Conservation (phyloP, 1,140 invertebrate genomes). For the Drosophila jambulina region DNA sequence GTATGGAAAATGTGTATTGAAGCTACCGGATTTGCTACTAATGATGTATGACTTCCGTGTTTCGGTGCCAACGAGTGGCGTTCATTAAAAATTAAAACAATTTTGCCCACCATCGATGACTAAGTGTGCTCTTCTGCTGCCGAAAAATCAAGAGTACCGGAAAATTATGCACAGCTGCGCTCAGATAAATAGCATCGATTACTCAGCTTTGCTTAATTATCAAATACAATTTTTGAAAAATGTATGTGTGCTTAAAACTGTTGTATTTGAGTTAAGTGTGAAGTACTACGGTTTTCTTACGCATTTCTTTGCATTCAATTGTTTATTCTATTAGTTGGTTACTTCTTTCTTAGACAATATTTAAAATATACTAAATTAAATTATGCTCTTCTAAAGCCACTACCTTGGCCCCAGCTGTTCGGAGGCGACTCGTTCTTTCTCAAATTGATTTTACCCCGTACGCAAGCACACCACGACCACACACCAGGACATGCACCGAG, state of each 20-base stretch:
- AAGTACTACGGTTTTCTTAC: background rate
- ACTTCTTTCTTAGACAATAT: background rate
- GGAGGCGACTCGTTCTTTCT: background rate
- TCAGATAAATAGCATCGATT: background rate
- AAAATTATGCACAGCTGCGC: slow-evolving; percentile 19
- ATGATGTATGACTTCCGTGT: slow-evolving; percentile 79
- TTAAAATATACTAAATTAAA: background rate
- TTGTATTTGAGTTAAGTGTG: background rate
- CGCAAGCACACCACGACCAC: slow-evolving; percentile 16
- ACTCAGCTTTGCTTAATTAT: too few relatives aligned
- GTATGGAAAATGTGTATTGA: slow-evolving; percentile 62
- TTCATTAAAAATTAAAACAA: slow-evolving; percentile 80
- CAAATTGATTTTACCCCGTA: slow-evolving; percentile 63
- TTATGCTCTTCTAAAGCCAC: background rate
- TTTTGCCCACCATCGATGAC: slow-evolving; percentile 28
- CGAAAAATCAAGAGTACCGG: slow-evolving; percentile 19
- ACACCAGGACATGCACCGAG: slow-evolving; percentile 11
- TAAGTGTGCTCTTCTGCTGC: slow-evolving; percentile 18
- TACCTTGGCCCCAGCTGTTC: slow-evolving; percentile 10
- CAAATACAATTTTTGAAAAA: too few relatives aligned
- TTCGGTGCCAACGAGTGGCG: slow-evolving; percentile 39
- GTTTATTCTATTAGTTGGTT: background rate
- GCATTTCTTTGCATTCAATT: too few relatives aligned
- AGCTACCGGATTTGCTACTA: slow-evolving; percentile 80
- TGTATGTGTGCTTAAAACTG: background rate